Conservation (phyloP, 2,113 vertebrate species). For the Cyphomyrus discorhynchus region DNA sequence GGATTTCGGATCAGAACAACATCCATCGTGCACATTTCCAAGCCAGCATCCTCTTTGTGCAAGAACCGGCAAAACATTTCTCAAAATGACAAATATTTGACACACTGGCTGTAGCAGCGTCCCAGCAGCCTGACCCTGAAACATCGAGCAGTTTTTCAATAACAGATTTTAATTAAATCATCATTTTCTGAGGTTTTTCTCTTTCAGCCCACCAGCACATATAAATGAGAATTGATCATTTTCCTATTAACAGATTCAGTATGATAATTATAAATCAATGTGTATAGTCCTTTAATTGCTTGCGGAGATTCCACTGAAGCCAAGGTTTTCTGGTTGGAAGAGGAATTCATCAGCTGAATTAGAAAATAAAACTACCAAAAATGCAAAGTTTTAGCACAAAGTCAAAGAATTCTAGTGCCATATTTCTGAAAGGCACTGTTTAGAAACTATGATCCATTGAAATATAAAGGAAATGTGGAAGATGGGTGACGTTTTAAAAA, state of each 20-base stretch:
- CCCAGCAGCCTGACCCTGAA: background rate
- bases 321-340: background rate
- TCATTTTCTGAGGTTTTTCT: background rate
- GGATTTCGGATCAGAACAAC: background rate
- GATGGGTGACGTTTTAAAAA: background rate
- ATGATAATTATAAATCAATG: background rate
- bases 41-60: background rate
- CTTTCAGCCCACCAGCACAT: constrained; percentile 3
- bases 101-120: background rate
- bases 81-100: background rate
- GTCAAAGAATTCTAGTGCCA: background rate
- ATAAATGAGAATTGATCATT: constrained; percentile 6
- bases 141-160: background rate
- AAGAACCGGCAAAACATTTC: background rate
- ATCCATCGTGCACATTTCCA: background rate
- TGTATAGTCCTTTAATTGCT: background rate
- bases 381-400: constrained; percentile 10
- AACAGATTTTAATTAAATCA: constrained; percentile 10
- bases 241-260: constrained; percentile 1
- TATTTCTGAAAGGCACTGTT: background rate
- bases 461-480: background rate
- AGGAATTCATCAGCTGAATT: background rate
- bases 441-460: background rate
- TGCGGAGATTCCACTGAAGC: background rate
- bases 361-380: background rate